These are phyloP conservation scores for Lasius platythorax DNA, from an alignment of 2,888 invertebrate species.

Conservation along the genomic window DNA sequence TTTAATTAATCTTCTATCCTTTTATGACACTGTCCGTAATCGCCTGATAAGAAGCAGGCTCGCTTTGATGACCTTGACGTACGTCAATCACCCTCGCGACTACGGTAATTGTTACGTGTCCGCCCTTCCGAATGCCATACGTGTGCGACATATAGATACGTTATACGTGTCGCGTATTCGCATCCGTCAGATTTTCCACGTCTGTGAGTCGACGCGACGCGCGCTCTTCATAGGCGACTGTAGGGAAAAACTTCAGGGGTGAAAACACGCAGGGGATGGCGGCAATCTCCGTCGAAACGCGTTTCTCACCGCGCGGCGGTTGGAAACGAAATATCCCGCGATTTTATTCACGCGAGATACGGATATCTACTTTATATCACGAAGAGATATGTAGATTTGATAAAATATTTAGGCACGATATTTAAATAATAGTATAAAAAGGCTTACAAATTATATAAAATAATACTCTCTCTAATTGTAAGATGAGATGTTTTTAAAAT, in stretches of 20 bases:
- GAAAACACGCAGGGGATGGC: constrained; percentile 50
- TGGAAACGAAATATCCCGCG: constrained; percentile 37
- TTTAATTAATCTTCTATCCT: constrained; percentile 16
- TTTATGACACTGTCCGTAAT: constrained; percentile 65
- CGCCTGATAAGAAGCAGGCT: constrained; percentile 74
- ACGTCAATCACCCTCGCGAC: constrained; percentile 77
- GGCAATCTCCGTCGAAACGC: constrained; percentile 50
- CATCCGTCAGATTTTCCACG: constrained; percentile 79
- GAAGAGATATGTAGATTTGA: constrained; percentile 18
- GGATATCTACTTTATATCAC: constrained; percentile 15
- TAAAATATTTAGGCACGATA: not conserved
- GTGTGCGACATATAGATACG: constrained; percentile 55
- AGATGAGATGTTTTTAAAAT: not conserved
- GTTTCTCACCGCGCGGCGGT: constrained; percentile 45
- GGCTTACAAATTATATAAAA: not conserved
- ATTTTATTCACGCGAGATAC: constrained; percentile 36
- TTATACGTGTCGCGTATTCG: constrained; percentile 68
- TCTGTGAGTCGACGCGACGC: constrained; percentile 70
- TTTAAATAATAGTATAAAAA: constrained; percentile 2
- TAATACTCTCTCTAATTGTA: not conserved
- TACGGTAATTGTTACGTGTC: constrained; percentile 76
- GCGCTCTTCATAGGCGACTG: constrained; percentile 37
- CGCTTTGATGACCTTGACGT: constrained; percentile 61
- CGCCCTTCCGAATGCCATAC: constrained; percentile 47
- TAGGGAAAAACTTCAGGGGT: constrained; percentile 48